Evolutionary conservation across 2,888 invertebrate genomes (phyloP).

Genomic region (Chelonus formosanus): DNA sequence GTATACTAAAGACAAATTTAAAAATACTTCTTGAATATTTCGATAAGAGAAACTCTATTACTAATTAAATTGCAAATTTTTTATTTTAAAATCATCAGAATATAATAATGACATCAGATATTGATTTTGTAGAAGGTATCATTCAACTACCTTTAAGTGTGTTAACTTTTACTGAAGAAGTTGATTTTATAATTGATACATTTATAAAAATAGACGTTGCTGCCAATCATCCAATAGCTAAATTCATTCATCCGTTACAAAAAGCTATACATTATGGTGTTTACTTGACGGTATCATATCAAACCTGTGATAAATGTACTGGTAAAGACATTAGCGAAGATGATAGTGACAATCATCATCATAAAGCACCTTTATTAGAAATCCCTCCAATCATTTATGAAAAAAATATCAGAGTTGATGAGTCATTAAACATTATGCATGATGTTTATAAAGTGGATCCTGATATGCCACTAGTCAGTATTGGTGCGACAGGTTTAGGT

Average conservation of each 20-base stretch:
- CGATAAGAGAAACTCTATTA: too few relatives aligned
- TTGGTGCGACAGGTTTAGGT: neutral
- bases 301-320: neutral
- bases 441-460: neutral
- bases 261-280: neutral
- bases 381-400: neutral
- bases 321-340: neutral
- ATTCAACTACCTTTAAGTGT: neutral
- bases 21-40: too few relatives aligned
- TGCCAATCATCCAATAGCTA: neutral
- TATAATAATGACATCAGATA: too few relatives aligned
- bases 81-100: too few relatives aligned
- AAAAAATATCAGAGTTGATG: neutral
- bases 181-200: neutral
- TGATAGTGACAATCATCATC: neutral
- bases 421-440: conserved; percentile 4
- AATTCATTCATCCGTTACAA: neutral
- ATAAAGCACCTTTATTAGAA: neutral
- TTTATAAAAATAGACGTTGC: conserved; percentile 3
- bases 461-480: neutral
- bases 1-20: too few relatives aligned
- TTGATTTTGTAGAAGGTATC: neutral
- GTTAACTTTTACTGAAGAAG: neutral
- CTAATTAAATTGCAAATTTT: too few relatives aligned
- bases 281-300: conserved; percentile 1